Evolutionary conservation across 2,888 invertebrate species (phyloP).

Genomic region (Uropetala carovei): DNA sequence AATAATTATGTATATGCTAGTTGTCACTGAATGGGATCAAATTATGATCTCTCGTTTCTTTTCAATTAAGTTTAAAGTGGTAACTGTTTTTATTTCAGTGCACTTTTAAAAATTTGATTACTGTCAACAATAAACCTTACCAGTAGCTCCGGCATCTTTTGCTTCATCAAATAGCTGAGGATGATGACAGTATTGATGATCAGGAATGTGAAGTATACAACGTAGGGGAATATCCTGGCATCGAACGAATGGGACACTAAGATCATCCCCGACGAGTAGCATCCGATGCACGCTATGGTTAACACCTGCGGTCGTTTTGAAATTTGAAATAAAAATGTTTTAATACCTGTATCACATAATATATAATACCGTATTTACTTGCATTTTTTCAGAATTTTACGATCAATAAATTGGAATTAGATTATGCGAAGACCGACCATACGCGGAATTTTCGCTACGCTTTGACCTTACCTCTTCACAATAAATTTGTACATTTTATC

Average conservation of each 20-base stretch:
- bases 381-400: background rate
- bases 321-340: background rate
- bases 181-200: constrained; percentile 72
- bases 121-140: constrained; percentile 66
- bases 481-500: too few species aligned
- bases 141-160: constrained; percentile 71
- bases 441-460: too few species aligned
- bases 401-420: background rate
- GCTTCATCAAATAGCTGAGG: constrained; percentile 71
- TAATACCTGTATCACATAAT: background rate
- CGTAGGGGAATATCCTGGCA: constrained; percentile 71
- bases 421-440: background rate
- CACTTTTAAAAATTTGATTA: background rate
- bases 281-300: constrained; percentile 70
- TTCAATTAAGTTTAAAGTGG: too few species aligned
- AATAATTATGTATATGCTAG: too few species aligned
- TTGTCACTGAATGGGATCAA: too few species aligned
- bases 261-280: constrained; percentile 71
- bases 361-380: background rate
- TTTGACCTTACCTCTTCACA: too few species aligned
- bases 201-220: constrained; percentile 71
- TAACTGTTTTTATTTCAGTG: too few species aligned
- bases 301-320: constrained; percentile 69
- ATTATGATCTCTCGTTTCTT: too few species aligned
- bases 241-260: constrained; percentile 69